Base-by-base conservation (phyloP, 2,888 invertebrate genomes). In the Machimus atricapillus region DNA sequence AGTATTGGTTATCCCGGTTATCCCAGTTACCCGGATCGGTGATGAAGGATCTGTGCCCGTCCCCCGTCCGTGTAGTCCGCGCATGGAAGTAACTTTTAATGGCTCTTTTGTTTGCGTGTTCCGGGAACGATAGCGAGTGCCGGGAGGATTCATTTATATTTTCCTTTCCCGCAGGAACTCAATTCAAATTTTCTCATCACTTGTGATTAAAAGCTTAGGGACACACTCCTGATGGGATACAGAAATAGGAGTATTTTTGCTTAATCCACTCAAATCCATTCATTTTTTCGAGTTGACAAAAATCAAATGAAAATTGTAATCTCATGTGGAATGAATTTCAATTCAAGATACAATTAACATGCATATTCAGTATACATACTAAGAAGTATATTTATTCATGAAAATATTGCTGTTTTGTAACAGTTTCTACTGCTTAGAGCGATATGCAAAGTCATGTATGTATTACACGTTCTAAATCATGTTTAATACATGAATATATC, bases 61-160 rank as follows among this genome's bases (percentile, higher is more conserved):
- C 34, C 34, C 19, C 34, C 19, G 23, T 12, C 27, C 66, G 23
- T 66, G 27, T 27, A 66, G 27, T 23, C 9, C 66, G 66, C 66
- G 12, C 12, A 66, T 66, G 66, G 23, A 66, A 66, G 66, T 66
- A 66, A 66, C 66, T 66, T 66, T 27, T 79, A 79, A 52, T 79
- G 40, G 79, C 27, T 8, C 79, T 52, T 52, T 79, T 79, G 79
- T 79, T 46, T 27, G 31, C 14, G 31, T 79, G 79, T 46, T 79
- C 7, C 52, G 23, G 79, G 46, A 27, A 27, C 27, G 79, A 79
- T 79, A 79, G 46, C n/a, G 8, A 79, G 3, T 46, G 9, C 40
- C 31, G 37, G 16, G 66, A 66, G 82, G 19, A 34, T 40, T 83
- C 82, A 66, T 83, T 83, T 83, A 83, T 83, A 83, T 58, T 83